These are phyloP conservation scores for Microcebus murinus DNA, from an alignment of 2,113 vertebrate species.

Conservation along the genomic window DNA sequence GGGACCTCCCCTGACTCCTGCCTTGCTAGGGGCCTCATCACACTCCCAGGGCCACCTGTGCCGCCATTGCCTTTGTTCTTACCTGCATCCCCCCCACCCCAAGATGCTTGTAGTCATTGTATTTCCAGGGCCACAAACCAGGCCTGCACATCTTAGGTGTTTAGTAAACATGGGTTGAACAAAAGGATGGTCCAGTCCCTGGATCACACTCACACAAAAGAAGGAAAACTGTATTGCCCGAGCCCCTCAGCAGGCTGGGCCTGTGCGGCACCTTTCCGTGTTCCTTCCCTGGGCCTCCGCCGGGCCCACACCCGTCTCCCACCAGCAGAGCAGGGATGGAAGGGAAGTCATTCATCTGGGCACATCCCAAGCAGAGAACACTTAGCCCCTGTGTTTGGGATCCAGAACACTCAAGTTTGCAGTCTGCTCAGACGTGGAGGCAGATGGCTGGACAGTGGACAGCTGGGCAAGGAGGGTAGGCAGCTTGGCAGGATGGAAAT, in stretches of 20 bases:
- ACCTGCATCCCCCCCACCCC: neutral
- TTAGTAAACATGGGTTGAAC: neutral
- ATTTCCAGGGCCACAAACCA: neutral
- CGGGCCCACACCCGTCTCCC: neutral
- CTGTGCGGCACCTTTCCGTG: neutral
- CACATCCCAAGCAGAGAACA: conserved; percentile 63
- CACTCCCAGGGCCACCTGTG: neutral
- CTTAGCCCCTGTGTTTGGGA: conserved; percentile 63
- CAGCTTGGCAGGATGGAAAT: conserved; percentile 72
- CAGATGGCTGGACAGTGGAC: conserved; percentile 81
- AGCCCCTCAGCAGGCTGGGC: neutral
- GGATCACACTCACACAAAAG: neutral
- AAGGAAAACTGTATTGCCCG: neutral
- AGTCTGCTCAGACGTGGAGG: conserved; percentile 69
- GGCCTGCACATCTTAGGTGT: neutral
- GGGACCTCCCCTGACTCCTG: neutral
- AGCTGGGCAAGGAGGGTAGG: conserved; percentile 75
- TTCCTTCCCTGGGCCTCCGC: neutral
- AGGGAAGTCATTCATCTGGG: conserved; percentile 17
- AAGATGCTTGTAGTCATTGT: neutral
- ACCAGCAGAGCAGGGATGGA: neutral
- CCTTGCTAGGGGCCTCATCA: accelerated
- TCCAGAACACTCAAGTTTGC: conserved; percentile 66
- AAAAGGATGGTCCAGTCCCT: neutral
- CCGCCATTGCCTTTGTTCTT: neutral